Evolutionary conservation across 2,888 invertebrate species (phyloP).

Genomic region (Papilio demoleus): DNA sequence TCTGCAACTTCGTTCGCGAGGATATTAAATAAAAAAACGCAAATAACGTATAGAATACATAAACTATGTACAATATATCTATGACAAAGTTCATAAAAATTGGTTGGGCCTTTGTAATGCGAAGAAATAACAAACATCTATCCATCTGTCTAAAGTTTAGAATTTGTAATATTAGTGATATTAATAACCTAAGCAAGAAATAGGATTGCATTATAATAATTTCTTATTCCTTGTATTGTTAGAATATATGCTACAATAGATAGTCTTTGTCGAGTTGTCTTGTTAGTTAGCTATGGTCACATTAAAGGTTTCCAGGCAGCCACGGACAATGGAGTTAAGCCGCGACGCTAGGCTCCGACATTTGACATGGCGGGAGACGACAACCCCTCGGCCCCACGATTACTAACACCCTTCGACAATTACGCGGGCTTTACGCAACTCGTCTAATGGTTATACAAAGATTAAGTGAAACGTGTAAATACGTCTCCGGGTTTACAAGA

Average conservation of each 20-base stretch:
- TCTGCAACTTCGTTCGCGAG: too few relatives aligned
- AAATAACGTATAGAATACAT: too few relatives aligned
- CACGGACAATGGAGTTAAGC: slow-evolving; percentile 43
- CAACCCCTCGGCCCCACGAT: slow-evolving; percentile 65
- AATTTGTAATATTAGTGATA: too few relatives aligned
- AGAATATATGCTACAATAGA: slow-evolving; percentile 2
- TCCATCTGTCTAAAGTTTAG: too few relatives aligned
- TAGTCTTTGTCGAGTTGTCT: slow-evolving; percentile 16
- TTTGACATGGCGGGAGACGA: slow-evolving; percentile 71
- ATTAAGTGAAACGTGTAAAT: slow-evolving; percentile 70
- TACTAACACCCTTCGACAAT: slow-evolving; percentile 77
- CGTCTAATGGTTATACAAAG: slow-evolving; percentile 77
- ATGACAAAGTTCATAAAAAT: too few relatives aligned
- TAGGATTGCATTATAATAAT: not conserved
- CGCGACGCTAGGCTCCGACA: slow-evolving; percentile 53
- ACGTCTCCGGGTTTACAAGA: slow-evolving; percentile 56
- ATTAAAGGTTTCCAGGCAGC: slow-evolving; percentile 35
- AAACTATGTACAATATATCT: too few relatives aligned
- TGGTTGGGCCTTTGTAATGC: too few relatives aligned
- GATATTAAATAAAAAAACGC: too few relatives aligned
- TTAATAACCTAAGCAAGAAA: too few relatives aligned
- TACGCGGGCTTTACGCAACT: slow-evolving; percentile 64
- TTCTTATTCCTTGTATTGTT: not conserved
- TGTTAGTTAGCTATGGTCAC: slow-evolving; percentile 42
- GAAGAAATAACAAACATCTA: too few relatives aligned